These are phyloP conservation scores for Scartelaos histophorus DNA, from an alignment of 2,113 vertebrate species.

Conservation along the genomic window DNA sequence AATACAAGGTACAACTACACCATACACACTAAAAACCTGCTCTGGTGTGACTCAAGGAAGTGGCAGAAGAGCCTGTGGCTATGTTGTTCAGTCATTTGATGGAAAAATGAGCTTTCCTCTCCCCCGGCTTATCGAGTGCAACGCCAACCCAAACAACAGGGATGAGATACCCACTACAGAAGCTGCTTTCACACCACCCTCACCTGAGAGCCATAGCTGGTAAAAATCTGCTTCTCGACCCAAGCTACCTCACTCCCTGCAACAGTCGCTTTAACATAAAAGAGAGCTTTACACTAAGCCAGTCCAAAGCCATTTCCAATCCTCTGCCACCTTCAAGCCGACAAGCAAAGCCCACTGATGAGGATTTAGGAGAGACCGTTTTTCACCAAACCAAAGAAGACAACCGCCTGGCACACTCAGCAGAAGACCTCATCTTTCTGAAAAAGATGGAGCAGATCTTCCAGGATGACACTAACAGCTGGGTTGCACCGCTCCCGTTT, in stretches of 20 bases:
- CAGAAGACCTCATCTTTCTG: not conserved
- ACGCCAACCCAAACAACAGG: not conserved
- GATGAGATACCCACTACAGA: conserved; percentile 14
- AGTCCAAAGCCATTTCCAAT: not conserved
- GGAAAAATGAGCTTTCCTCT: not conserved
- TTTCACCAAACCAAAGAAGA: not conserved
- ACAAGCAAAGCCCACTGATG: not conserved
- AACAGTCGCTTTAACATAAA: not conserved
- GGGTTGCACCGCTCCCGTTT: too few relatives aligned
- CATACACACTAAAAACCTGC: conserved; percentile 9
- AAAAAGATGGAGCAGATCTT: not conserved
- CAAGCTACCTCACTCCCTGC: conserved; percentile 6
- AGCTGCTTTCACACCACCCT: not conserved
- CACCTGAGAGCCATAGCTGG: conserved; percentile 12
- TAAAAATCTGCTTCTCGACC: conserved; percentile 2
- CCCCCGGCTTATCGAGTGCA: conserved; percentile 13
- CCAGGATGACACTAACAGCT: too few relatives aligned
- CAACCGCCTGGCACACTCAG: not conserved
- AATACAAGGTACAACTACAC: not conserved
- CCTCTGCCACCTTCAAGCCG: not conserved
- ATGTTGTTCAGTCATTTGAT: not conserved
- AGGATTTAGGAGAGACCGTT: not conserved
- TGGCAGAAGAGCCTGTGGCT: conserved; percentile 11
- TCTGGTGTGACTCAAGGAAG: not conserved
- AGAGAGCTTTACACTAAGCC: conserved; percentile 10